Evolutionary conservation across 2,113 vertebrate genomes (phyloP), one percentile per base, ranked within the genome.

Genomic region (Emydura subglobosa): DNA sequence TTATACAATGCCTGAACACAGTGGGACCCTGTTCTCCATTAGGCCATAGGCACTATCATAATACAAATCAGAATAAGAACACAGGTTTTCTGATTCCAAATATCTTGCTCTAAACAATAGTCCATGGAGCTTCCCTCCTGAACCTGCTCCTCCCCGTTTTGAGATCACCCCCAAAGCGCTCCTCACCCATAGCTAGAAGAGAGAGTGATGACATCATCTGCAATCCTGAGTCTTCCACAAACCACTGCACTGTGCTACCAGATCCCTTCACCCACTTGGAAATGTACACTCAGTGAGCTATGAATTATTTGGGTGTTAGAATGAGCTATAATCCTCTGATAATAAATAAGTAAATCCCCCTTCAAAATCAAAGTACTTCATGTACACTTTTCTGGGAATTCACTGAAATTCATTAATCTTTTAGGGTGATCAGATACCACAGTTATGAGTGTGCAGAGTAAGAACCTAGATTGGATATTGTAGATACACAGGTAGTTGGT

Each of bases 361-460:
- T 27, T 44, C 21, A 42, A 42, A 76, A 47, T 47, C 42, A 44
- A 42, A 42, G 39, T 44, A 14, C 42, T 76, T 25, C 42, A 76
- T 11, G 25, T 39, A 76, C 24, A 12, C 80, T 91, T 61, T 34
- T 68, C 13, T 1, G 42, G 72, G n/a, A 89, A 79, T 49, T 82
- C 85, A 79, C 49, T 89, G 90, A 57, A 95, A 96, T 86, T 13
- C 31, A 61, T 65, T 72, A 61, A 86, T 89, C 14, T 59, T 92
- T 50, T 65, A 50, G 53, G 49, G 57, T 81, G 27, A 49, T 80
- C 87, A 0, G 1, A 78, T 68, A 68, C 29, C 87, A 10, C 3
- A n/a, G 68, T 83, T 76, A 12, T 27, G 12, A 47, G 25, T 44
- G 17, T 68, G 42, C 72, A 47, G 10, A 25, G 6, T 76, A 44